phyloP scores from a whole-genome alignment of 2,888 invertebrate species.

The Drosophila atripex region DNA sequence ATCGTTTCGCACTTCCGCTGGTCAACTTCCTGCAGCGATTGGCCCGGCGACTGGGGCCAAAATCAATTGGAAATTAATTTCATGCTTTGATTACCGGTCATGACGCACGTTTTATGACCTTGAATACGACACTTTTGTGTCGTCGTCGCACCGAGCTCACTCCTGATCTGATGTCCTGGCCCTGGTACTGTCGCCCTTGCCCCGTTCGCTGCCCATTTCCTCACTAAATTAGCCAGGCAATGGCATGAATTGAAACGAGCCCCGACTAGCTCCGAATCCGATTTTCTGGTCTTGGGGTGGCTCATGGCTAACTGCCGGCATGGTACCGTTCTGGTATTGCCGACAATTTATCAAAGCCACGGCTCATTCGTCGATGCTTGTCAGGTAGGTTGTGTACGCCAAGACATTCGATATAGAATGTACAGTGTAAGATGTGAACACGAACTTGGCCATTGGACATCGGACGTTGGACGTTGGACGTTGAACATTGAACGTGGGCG shows the following conservation, averaged over 20 bases:
- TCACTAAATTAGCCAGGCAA: slow-evolving; percentile 77
- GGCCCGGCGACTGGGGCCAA: slow-evolving; percentile 67
- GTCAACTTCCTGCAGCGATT: slow-evolving; percentile 78
- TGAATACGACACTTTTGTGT: slow-evolving; percentile 79
- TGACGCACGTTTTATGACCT: slow-evolving; percentile 79
- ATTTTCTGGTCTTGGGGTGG: slow-evolving; percentile 26
- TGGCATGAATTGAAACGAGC: slow-evolving; percentile 77
- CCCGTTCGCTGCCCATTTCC: slow-evolving; percentile 66
- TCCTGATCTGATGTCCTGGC: slow-evolving; percentile 11
- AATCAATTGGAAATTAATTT: slow-evolving; percentile 79
- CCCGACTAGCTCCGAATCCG: slow-evolving; percentile 38
- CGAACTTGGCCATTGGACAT: slow-evolving; percentile 15
- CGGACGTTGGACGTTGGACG: slow-evolving; percentile 62
- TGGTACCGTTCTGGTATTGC: slow-evolving; percentile 46
- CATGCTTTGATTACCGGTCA: slow-evolving; percentile 80
- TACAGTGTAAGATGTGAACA: background rate
- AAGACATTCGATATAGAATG: slow-evolving; percentile 8
- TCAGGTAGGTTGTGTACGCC: slow-evolving; percentile 52
- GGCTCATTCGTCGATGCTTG: slow-evolving; percentile 69
- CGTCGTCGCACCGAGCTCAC: slow-evolving; percentile 43
- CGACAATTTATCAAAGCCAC: slow-evolving; percentile 75
- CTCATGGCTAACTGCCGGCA: slow-evolving; percentile 41
- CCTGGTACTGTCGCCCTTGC: slow-evolving; percentile 21
- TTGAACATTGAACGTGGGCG: slow-evolving; percentile 61
- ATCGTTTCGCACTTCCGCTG: slow-evolving; percentile 78